Evolutionary conservation across 2,797 vertebrate species (phyloP), one percentile per base, ranked within the genome.

Genomic region (Chloroceryle inda): DNA sequence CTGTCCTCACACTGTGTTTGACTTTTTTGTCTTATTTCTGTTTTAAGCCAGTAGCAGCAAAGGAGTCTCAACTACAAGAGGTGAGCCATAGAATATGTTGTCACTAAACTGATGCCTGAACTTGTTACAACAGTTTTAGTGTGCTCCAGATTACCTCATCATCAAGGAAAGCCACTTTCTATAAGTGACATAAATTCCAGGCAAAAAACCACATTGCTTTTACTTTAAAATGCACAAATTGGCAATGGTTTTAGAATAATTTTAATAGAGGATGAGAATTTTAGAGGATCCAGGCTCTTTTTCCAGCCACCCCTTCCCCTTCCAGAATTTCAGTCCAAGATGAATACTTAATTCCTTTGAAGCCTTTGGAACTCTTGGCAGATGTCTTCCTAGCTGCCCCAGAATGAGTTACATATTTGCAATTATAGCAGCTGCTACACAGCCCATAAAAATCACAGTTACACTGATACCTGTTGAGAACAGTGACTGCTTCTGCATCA

Each of bases 401-500:
- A 77, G 17, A 72, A 67, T 10, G 23, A 76, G 20, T 85, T 53
- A 35, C 8, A 12, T 64, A 47, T 4, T 29, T n/a, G 10, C 22
- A 78, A 55, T 40, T 85, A 71, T 0, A 85, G 24, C 15, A 89
- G 66, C n/a, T 75, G 45, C 53, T 58, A 35, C 0, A 0, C 16
- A 81, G 40, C 20, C 63, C 13, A 1, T 13, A 90, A 13, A 11
- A 83, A 13, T 38, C 76, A 85, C 27, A 73, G 67, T 73, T 83
- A 29, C 24, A 77, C 13, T 7, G 26, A 59, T 97, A 99, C 99
- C 98, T 99, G 98, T 99, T 99, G 86, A 99, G 99, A 96, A 99
- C 98, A 55, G 99, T 99, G 96, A 99, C 99, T 0, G 99, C 99
- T 97, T 99, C 99, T 4, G 99, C 99, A 29, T 99, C 99, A 45